Percentiles rank a stretch among this genome's conserved stretches.
phyloP scores from a whole-genome alignment of 2,888 invertebrate species.

The Tipula lateralis region DNA sequence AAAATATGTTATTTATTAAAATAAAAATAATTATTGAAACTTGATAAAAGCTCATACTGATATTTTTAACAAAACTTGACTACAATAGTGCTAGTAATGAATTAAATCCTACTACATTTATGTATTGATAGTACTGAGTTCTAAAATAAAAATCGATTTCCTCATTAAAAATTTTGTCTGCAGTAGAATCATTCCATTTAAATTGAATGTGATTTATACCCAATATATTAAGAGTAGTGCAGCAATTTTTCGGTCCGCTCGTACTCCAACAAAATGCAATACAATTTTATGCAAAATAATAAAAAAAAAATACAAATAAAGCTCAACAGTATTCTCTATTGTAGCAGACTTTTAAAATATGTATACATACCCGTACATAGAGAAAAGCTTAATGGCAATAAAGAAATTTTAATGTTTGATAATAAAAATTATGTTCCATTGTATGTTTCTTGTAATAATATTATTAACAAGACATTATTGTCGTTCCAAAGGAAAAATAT shows the following conservation, averaged over 20 bases:
- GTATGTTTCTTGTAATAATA: not conserved
- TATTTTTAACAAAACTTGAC: too few relatives aligned
- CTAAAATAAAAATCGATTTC: not conserved
- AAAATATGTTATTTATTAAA: too few relatives aligned
- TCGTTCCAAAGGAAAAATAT: not conserved
- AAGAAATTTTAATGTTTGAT: not conserved
- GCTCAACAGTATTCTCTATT: not conserved
- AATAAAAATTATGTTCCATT: not conserved
- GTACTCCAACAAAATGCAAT: not conserved
- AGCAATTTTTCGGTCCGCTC: too few relatives aligned
- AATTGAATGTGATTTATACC: not conserved
- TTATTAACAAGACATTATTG: not conserved
- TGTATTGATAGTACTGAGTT: too few relatives aligned
- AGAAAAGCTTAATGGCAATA: not conserved
- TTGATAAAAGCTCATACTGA: too few relatives aligned
- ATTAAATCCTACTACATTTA: too few relatives aligned
- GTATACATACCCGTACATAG: not conserved
- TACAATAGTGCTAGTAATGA: too few relatives aligned
- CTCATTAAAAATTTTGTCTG: not conserved
- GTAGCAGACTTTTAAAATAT: not conserved
- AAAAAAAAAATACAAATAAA: not conserved
- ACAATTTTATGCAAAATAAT: not conserved
- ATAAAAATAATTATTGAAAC: too few relatives aligned
- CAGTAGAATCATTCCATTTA: not conserved
- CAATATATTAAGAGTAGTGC: not conserved